Conservation (phyloP, 2,888 invertebrate genomes). For the Helicoverpa assulta region DNA sequence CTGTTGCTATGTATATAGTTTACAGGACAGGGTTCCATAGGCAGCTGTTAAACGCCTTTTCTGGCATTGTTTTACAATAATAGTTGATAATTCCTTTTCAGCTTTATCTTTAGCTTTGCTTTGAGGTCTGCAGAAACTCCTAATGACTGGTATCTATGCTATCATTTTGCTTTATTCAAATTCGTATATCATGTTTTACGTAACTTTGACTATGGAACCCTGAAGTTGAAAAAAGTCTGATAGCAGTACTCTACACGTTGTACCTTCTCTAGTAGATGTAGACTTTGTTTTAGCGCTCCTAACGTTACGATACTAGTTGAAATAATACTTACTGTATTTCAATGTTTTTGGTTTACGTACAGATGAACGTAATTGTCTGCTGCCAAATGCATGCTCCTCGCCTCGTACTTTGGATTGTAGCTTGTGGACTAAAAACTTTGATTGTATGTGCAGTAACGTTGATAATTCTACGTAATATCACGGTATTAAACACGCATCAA, state of each 20-base stretch:
- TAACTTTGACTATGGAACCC: slow-evolving; percentile 1
- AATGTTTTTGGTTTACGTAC: slow-evolving; percentile 70
- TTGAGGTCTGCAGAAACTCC: too few species aligned
- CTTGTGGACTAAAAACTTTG: slow-evolving; percentile 67
- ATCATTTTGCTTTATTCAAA: too few species aligned
- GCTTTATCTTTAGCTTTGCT: too few species aligned
- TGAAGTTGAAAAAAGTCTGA: not conserved
- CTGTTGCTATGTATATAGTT: not conserved
- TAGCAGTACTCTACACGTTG: not conserved
- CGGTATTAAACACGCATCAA: slow-evolving; percentile 38
- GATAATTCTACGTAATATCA: slow-evolving; percentile 43
- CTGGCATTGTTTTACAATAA: too few species aligned
- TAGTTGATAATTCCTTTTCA: too few species aligned
- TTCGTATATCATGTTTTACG: not conserved
- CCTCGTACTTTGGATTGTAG: slow-evolving; percentile 68
- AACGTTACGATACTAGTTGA: slow-evolving; percentile 22
- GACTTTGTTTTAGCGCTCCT: slow-evolving; percentile 20
- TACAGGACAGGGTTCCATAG: not conserved
- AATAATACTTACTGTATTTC: slow-evolving; percentile 46
- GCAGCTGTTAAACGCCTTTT: too few species aligned
- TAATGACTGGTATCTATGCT: too few species aligned
- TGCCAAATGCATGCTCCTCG: slow-evolving; percentile 79
- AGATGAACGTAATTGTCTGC: slow-evolving; percentile 77
- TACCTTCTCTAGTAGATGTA: slow-evolving; percentile 19
- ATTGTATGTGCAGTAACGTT: slow-evolving; percentile 61